These are phyloP conservation scores for Venusia cambrica DNA, from an alignment of 2,888 invertebrate genomes.

Conservation along the genomic window DNA sequence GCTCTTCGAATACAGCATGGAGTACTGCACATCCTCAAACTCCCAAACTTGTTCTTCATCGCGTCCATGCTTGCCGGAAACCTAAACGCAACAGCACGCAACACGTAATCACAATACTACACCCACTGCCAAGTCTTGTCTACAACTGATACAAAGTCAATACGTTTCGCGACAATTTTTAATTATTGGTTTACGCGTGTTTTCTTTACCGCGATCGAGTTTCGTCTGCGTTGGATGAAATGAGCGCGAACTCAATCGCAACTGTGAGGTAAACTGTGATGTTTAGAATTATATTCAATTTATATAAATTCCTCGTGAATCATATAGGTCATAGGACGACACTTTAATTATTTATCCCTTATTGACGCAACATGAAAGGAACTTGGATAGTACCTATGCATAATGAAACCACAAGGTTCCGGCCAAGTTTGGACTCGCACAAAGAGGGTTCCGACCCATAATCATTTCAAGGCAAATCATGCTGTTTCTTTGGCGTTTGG, in stretches of 20 bases:
- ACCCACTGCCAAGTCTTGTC: too few species aligned
- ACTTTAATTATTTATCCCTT: slow-evolving; percentile 14
- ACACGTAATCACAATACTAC: not conserved
- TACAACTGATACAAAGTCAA: too few species aligned
- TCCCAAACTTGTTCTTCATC: slow-evolving; percentile 5
- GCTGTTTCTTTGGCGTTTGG: too few species aligned
- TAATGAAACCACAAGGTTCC: too few species aligned
- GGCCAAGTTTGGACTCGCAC: too few species aligned
- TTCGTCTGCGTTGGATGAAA: slow-evolving; percentile 5
- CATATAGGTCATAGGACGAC: slow-evolving; percentile 6
- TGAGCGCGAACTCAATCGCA: too few species aligned
- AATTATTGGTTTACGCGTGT: slow-evolving; percentile 10
- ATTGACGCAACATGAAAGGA: slow-evolving; percentile 10
- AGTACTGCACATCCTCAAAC: slow-evolving; percentile 11
- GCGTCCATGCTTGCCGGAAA: slow-evolving; percentile 9
- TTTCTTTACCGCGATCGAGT: slow-evolving; percentile 2
- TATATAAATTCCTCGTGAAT: too few species aligned
- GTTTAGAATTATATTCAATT: too few species aligned
- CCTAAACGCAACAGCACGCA: not conserved
- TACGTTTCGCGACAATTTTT: not conserved
- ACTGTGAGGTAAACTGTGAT: too few species aligned
- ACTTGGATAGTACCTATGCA: slow-evolving; percentile 22
- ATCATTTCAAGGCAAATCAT: too few species aligned
- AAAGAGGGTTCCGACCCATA: too few species aligned
- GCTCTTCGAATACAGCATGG: slow-evolving; percentile 5